Base-by-base conservation (phyloP, 37 sponge, comb jelly and placozoan species). In the Crambe crambe region DNA sequence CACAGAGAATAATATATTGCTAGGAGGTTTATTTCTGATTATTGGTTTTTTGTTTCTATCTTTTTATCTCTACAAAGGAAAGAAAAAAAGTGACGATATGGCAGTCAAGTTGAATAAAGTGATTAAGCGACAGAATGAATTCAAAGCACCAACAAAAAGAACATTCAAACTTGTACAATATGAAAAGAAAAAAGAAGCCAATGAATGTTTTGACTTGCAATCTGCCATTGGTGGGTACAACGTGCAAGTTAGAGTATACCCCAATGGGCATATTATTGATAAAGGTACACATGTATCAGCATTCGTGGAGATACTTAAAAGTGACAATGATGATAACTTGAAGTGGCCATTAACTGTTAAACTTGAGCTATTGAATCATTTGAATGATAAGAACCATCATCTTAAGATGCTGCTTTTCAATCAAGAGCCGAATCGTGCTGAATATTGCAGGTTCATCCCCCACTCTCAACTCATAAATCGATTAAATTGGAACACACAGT, bases 261-360 rank as follows among this genome's bases (percentile, higher is more conserved):
- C 81, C 4, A 56, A 56, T 70, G 81, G 81, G 3, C 1, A 58
- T 35, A 62, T 59, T 58, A n/a, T 32, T 58, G 72, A 61, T n/a
- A 70, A 80, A 35, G 81, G 72, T 30, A 80, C 81, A 34, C 81
- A 80, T 58, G 72, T 80, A 25, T 80, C 72, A 32, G 72, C 70
- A 34, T 70, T 39, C 34, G 41, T 67, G 64, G 64, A 30, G 69
- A 23, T 79, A 68, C 44, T 3, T 36, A 6, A 37, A 37, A 30
- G 5, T 2, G 5, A 37, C 32, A n/a, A n/a, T n/a, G n/a, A n/a
- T n/a, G n/a, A n/a, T n/a, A n/a, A n/a, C n/a, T n/a, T n/a, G n/a
- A n/a, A n/a, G n/a, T n/a, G n/a, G n/a, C n/a, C n/a, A n/a, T n/a
- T n/a, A n/a, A n/a, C n/a, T n/a, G n/a, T n/a, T 67, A 36, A 3